A percentile compares a stretch with the other conserved stretches of the same genome.
Conservation (phyloP, 2,797 vertebrate genomes). For the Chelon labrosus region DNA sequence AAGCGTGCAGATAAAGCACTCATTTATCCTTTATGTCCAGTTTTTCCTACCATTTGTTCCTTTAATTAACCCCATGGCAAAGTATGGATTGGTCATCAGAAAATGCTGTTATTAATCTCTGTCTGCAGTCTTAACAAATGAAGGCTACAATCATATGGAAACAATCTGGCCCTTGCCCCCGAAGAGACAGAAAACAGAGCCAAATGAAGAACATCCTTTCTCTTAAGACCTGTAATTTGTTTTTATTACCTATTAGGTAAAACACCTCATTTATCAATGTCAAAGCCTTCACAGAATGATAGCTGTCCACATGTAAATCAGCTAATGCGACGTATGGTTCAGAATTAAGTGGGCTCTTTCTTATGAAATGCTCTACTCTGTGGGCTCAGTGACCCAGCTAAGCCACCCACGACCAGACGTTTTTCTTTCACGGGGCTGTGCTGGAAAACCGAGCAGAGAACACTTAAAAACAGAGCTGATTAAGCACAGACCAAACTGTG, state of each 20-base stretch:
- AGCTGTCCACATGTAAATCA: slow-evolving; percentile 90
- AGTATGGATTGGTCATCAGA: slow-evolving; percentile 73
- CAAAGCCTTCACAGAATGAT: slow-evolving; percentile 86
- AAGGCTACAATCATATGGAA: slow-evolving; percentile 86
- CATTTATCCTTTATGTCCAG: slow-evolving; percentile 34
- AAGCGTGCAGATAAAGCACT: slow-evolving; percentile 6
- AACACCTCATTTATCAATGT: slow-evolving; percentile 91
- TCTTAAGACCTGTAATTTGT: slow-evolving; percentile 87
- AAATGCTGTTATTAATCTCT: slow-evolving; percentile 80
- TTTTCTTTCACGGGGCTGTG: slow-evolving; percentile 81
- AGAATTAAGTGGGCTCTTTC: slow-evolving; percentile 88
- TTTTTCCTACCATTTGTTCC: slow-evolving; percentile 37
- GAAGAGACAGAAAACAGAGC: slow-evolving; percentile 85
- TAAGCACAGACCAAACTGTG: slow-evolving; percentile 85
- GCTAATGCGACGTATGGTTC: slow-evolving; percentile 86
- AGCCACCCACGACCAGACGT: slow-evolving; percentile 86
- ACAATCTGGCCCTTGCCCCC: slow-evolving; percentile 81
- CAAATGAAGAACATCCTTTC: slow-evolving; percentile 88
- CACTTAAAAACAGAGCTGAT: slow-evolving; percentile 86
- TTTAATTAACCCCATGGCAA: slow-evolving; percentile 54
- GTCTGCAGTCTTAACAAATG: slow-evolving; percentile 81
- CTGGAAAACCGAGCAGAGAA: slow-evolving; percentile 82
- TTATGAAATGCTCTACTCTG: slow-evolving; percentile 87
- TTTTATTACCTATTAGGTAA: slow-evolving; percentile 90
- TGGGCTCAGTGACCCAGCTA: slow-evolving; percentile 86